Evolutionary conservation across 2,113 vertebrate genomes (phyloP).

Genomic region (Embiotoca jacksoni): DNA sequence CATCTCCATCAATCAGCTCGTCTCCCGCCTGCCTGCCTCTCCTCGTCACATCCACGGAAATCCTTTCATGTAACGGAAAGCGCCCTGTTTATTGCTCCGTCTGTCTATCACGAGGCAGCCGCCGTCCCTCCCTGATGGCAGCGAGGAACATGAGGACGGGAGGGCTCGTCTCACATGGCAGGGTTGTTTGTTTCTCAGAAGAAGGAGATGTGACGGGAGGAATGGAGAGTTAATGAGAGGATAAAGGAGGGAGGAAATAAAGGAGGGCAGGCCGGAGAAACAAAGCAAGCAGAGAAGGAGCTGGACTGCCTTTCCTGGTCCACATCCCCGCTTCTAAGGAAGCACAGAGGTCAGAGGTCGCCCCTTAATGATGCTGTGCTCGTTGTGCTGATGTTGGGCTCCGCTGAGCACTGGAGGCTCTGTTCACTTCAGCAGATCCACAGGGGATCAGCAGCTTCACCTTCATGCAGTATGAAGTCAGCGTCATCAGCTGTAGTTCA

Average conservation of each 20-base stretch:
- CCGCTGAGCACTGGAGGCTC: constrained; percentile 1
- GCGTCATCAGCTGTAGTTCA: not conserved
- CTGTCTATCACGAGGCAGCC: not conserved
- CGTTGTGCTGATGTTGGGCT: constrained; percentile 36
- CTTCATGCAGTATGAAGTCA: not conserved
- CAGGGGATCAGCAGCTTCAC: not conserved
- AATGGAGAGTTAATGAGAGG: constrained; percentile 42
- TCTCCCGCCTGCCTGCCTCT: not conserved
- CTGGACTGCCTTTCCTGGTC: constrained; percentile 8
- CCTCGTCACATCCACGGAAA: constrained; percentile 9
- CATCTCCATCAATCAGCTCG: not conserved
- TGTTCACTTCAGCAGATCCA: constrained; percentile 1
- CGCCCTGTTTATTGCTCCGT: not conserved
- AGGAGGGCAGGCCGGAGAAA: not conserved
- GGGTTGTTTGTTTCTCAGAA: constrained; percentile 38
- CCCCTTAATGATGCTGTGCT: constrained; percentile 51
- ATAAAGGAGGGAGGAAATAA: constrained; percentile 23
- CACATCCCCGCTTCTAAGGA: constrained; percentile 10
- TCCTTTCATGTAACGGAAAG: not conserved
- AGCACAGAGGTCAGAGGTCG: constrained; percentile 58
- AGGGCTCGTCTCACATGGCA: not conserved
- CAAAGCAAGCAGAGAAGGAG: not conserved
- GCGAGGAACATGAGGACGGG: not conserved
- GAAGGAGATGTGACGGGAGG: constrained; percentile 27
- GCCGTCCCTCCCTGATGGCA: not conserved